Conservation (phyloP, 2,113 vertebrate genomes). For the Collichthys lucidus region DNA sequence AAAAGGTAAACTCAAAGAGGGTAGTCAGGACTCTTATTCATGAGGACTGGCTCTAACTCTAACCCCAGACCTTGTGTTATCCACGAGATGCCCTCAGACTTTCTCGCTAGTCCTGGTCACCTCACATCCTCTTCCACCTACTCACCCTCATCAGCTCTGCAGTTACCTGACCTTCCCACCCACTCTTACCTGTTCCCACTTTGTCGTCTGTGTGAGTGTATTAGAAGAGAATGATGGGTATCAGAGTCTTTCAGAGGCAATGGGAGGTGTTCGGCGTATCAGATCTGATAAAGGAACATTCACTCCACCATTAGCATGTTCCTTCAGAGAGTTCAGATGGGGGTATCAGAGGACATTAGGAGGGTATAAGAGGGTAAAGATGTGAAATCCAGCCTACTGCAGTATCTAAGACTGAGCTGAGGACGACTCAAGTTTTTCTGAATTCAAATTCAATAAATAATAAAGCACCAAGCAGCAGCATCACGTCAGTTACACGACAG, state of each 20-base stretch:
- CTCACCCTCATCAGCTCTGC: too few species aligned
- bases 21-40: too few species aligned
- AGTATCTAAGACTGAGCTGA: constrained; percentile 14
- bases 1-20: too few species aligned
- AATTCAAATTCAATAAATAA: neutral
- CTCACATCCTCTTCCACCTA: too few species aligned
- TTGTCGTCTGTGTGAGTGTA: neutral
- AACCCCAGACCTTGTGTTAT: too few species aligned
- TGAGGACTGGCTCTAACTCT: too few species aligned
- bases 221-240: neutral
- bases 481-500: neutral
- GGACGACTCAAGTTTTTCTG: neutral
- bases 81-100: too few species aligned
- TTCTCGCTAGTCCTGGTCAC: too few species aligned
- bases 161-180: too few species aligned
- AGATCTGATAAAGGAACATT: neutral
- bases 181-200: too few species aligned
- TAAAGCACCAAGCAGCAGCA: constrained; percentile 39
- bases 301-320: too few species aligned
- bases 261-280: neutral
- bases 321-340: too few species aligned
- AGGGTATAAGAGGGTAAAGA: neutral
- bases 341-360: neutral
- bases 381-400: neutral
- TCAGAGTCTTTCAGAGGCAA: neutral